These are phyloP conservation scores for Schrankia costaestrigalis DNA, from an alignment of 2,888 invertebrate species.

Conservation along the genomic window DNA sequence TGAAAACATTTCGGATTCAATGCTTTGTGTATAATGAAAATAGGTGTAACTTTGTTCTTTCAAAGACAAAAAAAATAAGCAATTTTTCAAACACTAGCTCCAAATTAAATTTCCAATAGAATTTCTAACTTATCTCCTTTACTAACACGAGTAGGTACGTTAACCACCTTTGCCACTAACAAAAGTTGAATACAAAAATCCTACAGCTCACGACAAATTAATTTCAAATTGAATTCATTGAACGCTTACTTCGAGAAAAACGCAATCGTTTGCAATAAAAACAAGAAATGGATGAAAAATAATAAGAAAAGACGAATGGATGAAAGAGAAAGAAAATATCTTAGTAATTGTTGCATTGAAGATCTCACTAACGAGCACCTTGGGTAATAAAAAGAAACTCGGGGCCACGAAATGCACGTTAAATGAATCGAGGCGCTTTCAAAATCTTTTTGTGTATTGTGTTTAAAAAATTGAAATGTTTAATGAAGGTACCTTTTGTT, in stretches of 20 bases:
- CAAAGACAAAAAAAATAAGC: no score
- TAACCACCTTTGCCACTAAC: no score
- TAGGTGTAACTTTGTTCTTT: no score
- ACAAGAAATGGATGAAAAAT: constrained; percentile 32
- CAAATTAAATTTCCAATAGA: no score
- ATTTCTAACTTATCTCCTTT: no score
- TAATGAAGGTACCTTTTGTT: constrained; percentile 8
- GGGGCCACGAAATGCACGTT: constrained; percentile 23
- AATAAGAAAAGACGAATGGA: constrained; percentile 39
- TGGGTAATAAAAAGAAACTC: constrained; percentile 34
- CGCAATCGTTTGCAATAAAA: constrained; percentile 26
- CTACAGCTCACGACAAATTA: constrained; percentile 8
- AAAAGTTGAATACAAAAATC: no score
- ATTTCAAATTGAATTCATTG: constrained; percentile 29
- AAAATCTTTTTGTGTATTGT: constrained; percentile 14
- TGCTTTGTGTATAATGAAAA: no score
- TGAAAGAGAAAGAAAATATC: constrained; percentile 41
- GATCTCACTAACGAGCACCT: constrained; percentile 54
- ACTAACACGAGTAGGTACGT: no score
- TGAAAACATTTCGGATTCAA: no score
- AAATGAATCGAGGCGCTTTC: constrained; percentile 15
- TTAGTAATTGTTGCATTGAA: constrained; percentile 60
- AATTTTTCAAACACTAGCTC: no score
- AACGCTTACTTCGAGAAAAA: constrained; percentile 25
- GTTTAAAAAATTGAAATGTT: constrained; percentile 11